Conservation (phyloP, 2,113 vertebrate species). For the Aegithalos caudatus region DNA sequence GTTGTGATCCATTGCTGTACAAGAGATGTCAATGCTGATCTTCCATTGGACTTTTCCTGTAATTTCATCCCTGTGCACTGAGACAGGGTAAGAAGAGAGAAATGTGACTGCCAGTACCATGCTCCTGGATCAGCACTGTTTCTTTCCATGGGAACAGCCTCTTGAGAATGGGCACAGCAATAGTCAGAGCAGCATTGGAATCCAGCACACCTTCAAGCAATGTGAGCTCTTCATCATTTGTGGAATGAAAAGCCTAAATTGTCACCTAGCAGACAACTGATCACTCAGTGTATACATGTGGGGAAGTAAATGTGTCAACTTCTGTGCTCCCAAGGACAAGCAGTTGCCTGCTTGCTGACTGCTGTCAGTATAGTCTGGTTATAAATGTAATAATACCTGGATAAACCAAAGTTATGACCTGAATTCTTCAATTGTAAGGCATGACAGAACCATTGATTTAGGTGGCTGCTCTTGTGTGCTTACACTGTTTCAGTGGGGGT, state of each 20-base stretch:
- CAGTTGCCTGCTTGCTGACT: background rate
- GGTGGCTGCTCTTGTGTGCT: background rate
- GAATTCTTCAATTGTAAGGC: background rate
- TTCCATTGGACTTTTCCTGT: background rate
- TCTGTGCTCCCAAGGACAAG: background rate
- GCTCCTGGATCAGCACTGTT: background rate
- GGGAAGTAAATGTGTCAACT: background rate
- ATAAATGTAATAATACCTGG: background rate
- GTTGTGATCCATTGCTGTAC: accelerated
- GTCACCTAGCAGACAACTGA: background rate
- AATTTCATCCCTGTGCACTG: background rate
- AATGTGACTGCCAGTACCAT: accelerated
- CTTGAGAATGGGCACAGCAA: background rate
- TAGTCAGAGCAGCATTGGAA: background rate
- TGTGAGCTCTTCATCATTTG: background rate
- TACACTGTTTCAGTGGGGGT: accelerated
- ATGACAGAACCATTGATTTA: accelerated
- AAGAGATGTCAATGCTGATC: background rate
- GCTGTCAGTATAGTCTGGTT: background rate
- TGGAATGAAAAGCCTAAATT: background rate
- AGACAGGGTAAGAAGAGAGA: background rate
- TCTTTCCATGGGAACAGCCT: background rate
- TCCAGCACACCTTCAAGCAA: background rate
- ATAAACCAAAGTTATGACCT: background rate
- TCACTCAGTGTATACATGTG: accelerated